A percentile compares a stretch with the other conserved stretches of the same genome.
phyloP scores from a whole-genome alignment of 1,140 invertebrate genomes.

The Venturia canescens region DNA sequence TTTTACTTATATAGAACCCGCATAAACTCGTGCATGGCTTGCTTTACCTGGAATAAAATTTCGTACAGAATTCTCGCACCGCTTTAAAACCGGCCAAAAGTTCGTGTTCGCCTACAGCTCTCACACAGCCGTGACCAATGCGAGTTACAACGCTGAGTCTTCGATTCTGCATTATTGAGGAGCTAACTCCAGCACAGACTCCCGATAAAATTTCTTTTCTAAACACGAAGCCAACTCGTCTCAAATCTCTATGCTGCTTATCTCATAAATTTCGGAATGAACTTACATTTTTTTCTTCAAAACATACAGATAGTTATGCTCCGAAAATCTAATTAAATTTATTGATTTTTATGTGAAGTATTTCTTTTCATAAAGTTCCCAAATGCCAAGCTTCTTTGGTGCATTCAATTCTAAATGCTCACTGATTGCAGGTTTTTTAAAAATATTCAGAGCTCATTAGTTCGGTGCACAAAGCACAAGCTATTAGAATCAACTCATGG shows the following conservation, averaged over 20 bases:
- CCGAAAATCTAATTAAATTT: no score
- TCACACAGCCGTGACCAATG: background rate
- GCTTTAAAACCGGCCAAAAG: conserved; percentile 10
- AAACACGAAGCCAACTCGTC: background rate
- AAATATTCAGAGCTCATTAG: no score
- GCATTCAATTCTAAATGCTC: no score
- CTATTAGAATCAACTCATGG: no score
- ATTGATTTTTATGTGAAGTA: no score
- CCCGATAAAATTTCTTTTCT: background rate
- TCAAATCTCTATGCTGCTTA: background rate
- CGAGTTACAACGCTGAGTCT: background rate
- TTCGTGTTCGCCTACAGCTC: background rate
- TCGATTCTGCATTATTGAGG: conserved; percentile 6
- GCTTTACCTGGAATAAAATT: background rate
- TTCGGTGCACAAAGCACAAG: no score
- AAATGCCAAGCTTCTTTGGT: no score
- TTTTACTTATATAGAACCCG: background rate
- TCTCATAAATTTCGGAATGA: background rate
- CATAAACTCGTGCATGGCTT: background rate
- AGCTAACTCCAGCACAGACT: background rate
- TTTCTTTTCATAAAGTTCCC: no score
- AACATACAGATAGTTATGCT: no score
- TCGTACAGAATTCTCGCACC: background rate
- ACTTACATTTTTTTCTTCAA: background rate
- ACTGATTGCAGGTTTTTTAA: no score